Evolutionary conservation across 2,797 vertebrate genomes (phyloP).

Genomic region (Etheostoma perlongum): DNA sequence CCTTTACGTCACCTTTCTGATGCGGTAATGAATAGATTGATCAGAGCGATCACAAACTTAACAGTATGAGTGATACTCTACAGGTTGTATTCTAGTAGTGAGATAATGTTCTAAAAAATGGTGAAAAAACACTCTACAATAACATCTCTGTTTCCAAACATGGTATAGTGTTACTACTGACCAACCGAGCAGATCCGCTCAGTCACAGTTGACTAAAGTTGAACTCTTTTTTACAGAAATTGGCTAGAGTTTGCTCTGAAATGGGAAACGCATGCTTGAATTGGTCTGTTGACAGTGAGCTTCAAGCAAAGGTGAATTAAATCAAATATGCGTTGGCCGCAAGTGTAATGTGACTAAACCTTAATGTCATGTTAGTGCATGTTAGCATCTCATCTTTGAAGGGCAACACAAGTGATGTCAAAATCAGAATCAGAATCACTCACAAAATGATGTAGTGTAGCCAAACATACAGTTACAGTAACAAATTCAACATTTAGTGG

Average conservation of each 20-base stretch:
- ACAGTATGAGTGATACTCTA: background rate
- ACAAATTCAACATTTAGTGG: background rate
- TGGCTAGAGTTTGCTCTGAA: background rate
- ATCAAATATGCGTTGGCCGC: background rate
- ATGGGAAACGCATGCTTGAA: background rate
- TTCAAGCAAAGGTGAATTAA: background rate
- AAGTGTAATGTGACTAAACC: background rate
- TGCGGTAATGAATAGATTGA: background rate
- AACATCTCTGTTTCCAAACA: background rate
- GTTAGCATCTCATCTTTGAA: background rate
- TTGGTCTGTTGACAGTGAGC: too few relatives aligned
- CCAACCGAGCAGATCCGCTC: too few relatives aligned
- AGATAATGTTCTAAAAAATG: background rate
- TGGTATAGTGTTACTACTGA: background rate
- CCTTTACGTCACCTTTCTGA: background rate
- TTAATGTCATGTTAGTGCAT: background rate
- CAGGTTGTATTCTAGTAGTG: background rate
- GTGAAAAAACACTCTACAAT: background rate
- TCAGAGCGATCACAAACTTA: background rate
- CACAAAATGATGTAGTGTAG: background rate
- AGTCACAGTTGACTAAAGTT: background rate
- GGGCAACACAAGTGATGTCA: background rate
- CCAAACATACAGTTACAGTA: background rate
- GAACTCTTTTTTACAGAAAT: background rate
- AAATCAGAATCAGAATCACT: constrained; percentile 3